These are phyloP conservation scores for Drosophila bocqueti DNA, from an alignment of 1,140 invertebrate genomes.

Conservation along the genomic window DNA sequence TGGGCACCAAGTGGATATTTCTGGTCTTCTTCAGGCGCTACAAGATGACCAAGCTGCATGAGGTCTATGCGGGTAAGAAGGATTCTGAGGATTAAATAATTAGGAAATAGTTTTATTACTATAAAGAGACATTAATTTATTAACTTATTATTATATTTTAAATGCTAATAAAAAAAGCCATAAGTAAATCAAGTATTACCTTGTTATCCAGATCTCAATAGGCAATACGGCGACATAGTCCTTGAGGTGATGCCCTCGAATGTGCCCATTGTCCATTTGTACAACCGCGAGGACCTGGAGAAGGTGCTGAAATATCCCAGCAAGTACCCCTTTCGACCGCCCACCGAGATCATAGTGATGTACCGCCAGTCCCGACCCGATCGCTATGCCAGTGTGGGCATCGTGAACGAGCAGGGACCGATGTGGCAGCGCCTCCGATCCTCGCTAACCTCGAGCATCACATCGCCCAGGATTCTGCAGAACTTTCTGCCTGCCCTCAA, in stretches of 20 bases:
- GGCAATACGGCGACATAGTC: constrained; percentile 90
- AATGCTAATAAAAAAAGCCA: neutral
- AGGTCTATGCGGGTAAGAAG: constrained; percentile 90
- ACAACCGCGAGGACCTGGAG: constrained; percentile 91
- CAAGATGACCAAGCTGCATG: constrained; percentile 90
- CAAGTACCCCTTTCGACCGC: constrained; percentile 92
- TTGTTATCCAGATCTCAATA: constrained; percentile 87
- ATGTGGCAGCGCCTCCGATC: constrained; percentile 91
- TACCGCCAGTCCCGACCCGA: constrained; percentile 91
- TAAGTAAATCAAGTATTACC: neutral
- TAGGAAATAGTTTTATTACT: neutral
- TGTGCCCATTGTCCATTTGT: constrained; percentile 91
- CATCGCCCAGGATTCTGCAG: constrained; percentile 91
- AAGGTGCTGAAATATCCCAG: constrained; percentile 90
- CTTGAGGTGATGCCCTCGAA: constrained; percentile 92
- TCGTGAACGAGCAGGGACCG: constrained; percentile 94
- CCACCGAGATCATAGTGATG: constrained; percentile 92
- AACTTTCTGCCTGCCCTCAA: constrained; percentile 92
- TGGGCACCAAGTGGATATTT: constrained; percentile 93
- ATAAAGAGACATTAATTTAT: no score
- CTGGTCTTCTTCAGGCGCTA: constrained; percentile 89
- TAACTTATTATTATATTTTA: neutral
- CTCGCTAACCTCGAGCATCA: constrained; percentile 91
- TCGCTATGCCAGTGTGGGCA: constrained; percentile 91
- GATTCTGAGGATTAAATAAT: neutral